phyloP scores from a whole-genome alignment of 1,140 invertebrate genomes.

The Latrodectus geometricus region DNA sequence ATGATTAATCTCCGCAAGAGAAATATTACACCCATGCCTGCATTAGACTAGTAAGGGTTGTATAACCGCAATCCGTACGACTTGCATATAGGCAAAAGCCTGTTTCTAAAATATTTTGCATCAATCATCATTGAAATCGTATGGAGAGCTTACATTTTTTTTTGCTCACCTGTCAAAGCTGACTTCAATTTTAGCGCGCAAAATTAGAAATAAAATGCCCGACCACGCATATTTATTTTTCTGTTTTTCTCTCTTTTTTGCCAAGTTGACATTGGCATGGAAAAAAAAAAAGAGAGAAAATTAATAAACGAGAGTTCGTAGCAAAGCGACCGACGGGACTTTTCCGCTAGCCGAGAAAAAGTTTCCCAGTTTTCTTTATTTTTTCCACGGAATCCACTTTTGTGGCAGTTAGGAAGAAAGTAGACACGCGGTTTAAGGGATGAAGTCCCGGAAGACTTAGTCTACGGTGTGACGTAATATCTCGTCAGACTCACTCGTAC shows the following conservation, averaged over 20 bases:
- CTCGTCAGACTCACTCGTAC: conserved; percentile 21
- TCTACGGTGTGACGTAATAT: conserved; percentile 9
- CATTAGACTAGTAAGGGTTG: background rate
- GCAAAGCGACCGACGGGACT: too few species aligned
- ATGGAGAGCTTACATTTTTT: background rate
- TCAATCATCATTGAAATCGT: background rate
- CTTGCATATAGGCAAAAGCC: conserved; percentile 19
- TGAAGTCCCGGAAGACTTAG: conserved; percentile 17
- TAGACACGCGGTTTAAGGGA: conserved; percentile 8
- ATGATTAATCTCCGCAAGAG: conserved; percentile 30
- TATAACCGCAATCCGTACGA: conserved; percentile 13
- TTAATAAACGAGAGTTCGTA: too few species aligned
- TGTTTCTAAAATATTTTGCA: background rate
- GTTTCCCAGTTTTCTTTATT: background rate
- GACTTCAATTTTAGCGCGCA: background rate
- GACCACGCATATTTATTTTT: background rate
- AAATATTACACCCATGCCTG: conserved; percentile 12
- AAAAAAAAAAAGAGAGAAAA: background rate
- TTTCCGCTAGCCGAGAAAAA: too few species aligned
- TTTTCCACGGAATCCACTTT: background rate
- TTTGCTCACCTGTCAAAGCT: too few species aligned
- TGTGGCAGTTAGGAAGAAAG: background rate
- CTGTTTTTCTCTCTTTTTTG: background rate
- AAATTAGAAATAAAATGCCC: background rate
- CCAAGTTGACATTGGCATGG: background rate